Percentiles rank a stretch among this genome's conserved stretches.
Evolutionary conservation across 2,888 invertebrate species (phyloP).

Genomic region (Odontocerum albicorne): DNA sequence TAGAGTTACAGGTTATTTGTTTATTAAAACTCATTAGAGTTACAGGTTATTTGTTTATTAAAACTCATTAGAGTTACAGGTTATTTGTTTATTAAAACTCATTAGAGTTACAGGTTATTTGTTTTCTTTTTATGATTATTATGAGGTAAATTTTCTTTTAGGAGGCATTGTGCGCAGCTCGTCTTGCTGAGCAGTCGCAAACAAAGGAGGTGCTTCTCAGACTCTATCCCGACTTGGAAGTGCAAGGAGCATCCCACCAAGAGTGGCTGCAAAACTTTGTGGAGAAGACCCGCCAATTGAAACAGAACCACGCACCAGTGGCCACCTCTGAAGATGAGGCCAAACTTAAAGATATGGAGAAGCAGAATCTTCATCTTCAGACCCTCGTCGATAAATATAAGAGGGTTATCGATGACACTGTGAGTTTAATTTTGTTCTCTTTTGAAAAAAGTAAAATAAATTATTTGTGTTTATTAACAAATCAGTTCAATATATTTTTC

Average conservation of each 20-base stretch:
- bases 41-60: too few relatives aligned
- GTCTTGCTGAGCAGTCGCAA: constrained; percentile 47
- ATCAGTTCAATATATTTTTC: too few relatives aligned
- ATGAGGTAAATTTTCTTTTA: constrained; percentile 32
- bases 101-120: too few relatives aligned
- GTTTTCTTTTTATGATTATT: too few relatives aligned
- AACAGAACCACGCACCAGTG: constrained; percentile 43
- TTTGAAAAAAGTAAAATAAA: background rate
- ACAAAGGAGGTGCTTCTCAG: constrained; percentile 61
- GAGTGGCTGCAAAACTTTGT: constrained; percentile 44
- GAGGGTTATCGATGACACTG: constrained; percentile 75
- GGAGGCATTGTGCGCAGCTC: constrained; percentile 43
- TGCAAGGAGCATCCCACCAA: constrained; percentile 39
- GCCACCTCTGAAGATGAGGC: constrained; percentile 39
- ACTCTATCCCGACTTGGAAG: constrained; percentile 61
- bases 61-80: too few relatives aligned
- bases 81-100: too few relatives aligned
- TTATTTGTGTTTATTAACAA: too few relatives aligned
- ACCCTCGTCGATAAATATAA: constrained; percentile 70
- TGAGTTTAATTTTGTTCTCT: constrained; percentile 48
- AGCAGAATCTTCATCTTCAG: constrained; percentile 66
- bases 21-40: too few relatives aligned
- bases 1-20: too few relatives aligned
- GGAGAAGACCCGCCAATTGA: constrained; percentile 37
- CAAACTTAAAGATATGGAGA: constrained; percentile 53